Percentiles rank a stretch among this genome's conserved stretches.
Conservation (phyloP, 2,888 invertebrate species). For the Zaprionus lineosus region DNA sequence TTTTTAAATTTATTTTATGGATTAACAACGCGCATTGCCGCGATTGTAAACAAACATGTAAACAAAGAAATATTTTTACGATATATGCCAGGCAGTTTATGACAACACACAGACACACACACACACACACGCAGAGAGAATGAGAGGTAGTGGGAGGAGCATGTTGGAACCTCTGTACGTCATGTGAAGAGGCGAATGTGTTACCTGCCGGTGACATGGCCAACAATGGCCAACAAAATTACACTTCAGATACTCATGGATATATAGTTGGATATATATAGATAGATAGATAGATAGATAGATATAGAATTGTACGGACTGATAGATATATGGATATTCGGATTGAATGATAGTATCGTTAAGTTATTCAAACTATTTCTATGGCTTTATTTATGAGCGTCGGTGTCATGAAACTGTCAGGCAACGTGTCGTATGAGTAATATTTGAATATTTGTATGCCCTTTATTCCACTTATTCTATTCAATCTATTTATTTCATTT, state of each 20-base stretch:
- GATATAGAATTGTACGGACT: no score
- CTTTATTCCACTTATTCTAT: no score
- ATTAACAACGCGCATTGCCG: conserved; percentile 22
- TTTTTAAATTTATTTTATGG: conserved; percentile 63
- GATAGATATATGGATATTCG: no score
- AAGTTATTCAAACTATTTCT: conserved; percentile 53
- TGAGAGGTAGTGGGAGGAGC: conserved; percentile 4
- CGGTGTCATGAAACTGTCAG: conserved; percentile 48
- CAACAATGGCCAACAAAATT: neutral
- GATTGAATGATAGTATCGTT: conserved; percentile 28
- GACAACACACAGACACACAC: conserved; percentile 24
- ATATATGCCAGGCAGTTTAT: conserved; percentile 54
- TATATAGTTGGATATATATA: no score
- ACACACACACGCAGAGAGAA: neutral
- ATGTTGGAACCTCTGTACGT: conserved; percentile 36
- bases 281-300: no score
- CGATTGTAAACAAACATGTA: conserved; percentile 71
- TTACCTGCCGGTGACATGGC: conserved; percentile 15
- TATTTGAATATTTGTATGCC: conserved; percentile 22
- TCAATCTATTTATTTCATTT: neutral
- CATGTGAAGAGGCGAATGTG: conserved; percentile 32
- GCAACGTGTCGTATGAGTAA: conserved; percentile 41
- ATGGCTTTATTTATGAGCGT: conserved; percentile 40
- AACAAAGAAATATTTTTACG: conserved; percentile 68
- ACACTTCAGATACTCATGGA: neutral